Evolutionary conservation across 2,113 vertebrate species (phyloP).

Genomic region (Ranitomeya variabilis): DNA sequence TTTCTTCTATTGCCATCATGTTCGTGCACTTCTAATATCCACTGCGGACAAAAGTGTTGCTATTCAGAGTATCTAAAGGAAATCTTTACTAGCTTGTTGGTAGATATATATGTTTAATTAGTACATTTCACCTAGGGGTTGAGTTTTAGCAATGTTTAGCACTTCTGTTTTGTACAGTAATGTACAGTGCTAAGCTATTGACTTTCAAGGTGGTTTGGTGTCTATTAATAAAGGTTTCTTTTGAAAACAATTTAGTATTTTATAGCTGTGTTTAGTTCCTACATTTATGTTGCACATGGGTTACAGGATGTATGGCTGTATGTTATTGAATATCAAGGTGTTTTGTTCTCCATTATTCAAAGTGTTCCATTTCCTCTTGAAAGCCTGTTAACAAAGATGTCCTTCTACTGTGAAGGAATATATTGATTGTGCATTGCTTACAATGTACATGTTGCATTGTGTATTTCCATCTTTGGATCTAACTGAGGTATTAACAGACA

Average conservation of each 20-base stretch:
- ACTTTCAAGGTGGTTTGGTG: slow-evolving; percentile 25
- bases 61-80: not conserved
- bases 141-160: not conserved
- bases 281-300: slow-evolving; percentile 1
- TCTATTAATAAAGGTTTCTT: not conserved
- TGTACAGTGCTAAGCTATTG: not conserved
- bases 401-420: not conserved
- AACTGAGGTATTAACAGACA: not conserved
- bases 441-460: slow-evolving; percentile 22
- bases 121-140: not conserved
- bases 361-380: not conserved
- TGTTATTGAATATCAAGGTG: slow-evolving; percentile 32
- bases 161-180: not conserved
- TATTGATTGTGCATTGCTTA: slow-evolving; percentile 35
- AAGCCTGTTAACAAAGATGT: slow-evolving; percentile 37
- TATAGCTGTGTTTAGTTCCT: not conserved
- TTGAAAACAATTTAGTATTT: slow-evolving; percentile 4
- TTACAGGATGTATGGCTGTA: not conserved
- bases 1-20: too few species aligned
- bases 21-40: not conserved
- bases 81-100: not conserved
- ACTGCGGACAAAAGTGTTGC: not conserved
- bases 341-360: slow-evolving; percentile 29
- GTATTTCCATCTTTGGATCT: slow-evolving; percentile 1
- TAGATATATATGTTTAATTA: not conserved